Percentiles rank a stretch among this genome's conserved stretches.
Evolutionary conservation across 2,888 invertebrate genomes (phyloP).

Genomic region (Drosophila merina): DNA sequence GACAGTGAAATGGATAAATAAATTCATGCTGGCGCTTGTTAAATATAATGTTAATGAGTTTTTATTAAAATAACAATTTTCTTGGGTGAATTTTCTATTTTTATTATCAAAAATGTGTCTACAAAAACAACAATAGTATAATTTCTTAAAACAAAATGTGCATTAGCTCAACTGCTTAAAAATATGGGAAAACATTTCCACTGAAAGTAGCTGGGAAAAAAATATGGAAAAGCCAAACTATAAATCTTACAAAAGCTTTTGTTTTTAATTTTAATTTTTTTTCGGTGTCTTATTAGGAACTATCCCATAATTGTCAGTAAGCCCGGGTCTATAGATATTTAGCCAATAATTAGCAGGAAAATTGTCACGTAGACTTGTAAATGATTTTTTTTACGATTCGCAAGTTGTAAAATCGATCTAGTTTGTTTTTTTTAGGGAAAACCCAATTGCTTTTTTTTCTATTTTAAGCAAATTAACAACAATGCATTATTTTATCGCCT

Average conservation of each 20-base stretch:
- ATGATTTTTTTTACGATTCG: background rate
- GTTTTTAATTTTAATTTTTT: background rate
- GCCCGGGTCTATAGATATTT: slow-evolving; percentile 5
- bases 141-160: background rate
- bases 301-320: slow-evolving; percentile 2
- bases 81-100: too few species aligned
- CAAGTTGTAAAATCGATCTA: background rate
- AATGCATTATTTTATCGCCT: background rate
- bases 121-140: background rate
- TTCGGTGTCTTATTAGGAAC: background rate
- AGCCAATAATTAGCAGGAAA: background rate
- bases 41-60: too few species aligned
- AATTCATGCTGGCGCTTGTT: background rate
- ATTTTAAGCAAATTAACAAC: background rate
- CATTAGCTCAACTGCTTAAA: too few species aligned
- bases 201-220: background rate
- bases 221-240: background rate
- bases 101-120: too few species aligned
- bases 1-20: background rate
- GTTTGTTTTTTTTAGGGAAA: background rate
- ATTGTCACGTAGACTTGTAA: background rate
- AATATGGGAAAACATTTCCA: too few species aligned
- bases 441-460: background rate
- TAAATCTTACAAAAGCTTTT: background rate
- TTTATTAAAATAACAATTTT: too few species aligned